phyloP scores from a whole-genome alignment of 2,888 invertebrate species.

The Drosophila diplacantha region DNA sequence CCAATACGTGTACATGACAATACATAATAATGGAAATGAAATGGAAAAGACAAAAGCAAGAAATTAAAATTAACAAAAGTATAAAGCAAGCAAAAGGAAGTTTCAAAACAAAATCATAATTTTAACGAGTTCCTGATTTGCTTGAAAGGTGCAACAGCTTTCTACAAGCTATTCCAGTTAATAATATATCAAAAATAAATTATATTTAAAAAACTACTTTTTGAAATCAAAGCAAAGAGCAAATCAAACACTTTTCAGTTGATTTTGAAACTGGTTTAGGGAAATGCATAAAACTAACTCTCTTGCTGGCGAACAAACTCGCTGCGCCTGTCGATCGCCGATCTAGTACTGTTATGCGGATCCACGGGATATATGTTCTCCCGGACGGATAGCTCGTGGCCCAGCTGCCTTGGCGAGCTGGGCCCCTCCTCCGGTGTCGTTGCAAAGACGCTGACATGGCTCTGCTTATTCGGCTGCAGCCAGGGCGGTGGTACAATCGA shows the following conservation, averaged over 20 bases:
- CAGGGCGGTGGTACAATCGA: conserved; percentile 78
- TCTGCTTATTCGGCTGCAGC: conserved; percentile 75
- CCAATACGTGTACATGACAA: conserved; percentile 6
- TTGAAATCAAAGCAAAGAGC: neutral
- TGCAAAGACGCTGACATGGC: conserved; percentile 70
- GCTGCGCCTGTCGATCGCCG: conserved; percentile 75
- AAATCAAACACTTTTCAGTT: neutral
- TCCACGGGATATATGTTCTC: conserved; percentile 77
- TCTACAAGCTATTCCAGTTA: neutral
- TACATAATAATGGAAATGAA: conserved; percentile 27
- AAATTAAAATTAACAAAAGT: conserved; percentile 14
- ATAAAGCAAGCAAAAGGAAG: neutral
- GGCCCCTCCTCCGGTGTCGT: conserved; percentile 75
- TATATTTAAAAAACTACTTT: neutral
- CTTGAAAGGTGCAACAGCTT: neutral
- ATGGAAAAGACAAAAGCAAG: conserved; percentile 25
- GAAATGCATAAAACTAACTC: conserved; percentile 65
- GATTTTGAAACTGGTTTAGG: neutral
- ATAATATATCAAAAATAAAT: neutral
- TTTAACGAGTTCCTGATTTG: neutral
- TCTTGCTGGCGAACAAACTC: conserved; percentile 76
- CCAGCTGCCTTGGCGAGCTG: conserved; percentile 54
- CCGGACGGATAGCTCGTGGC: conserved; percentile 65
- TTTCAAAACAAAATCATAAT: conserved; percentile 17
- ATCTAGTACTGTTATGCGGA: conserved; percentile 70